Percentiles rank a stretch among this genome's conserved stretches.
Evolutionary conservation across 2,888 invertebrate species (phyloP).

Genomic region (Caradrina clavipalpis): DNA sequence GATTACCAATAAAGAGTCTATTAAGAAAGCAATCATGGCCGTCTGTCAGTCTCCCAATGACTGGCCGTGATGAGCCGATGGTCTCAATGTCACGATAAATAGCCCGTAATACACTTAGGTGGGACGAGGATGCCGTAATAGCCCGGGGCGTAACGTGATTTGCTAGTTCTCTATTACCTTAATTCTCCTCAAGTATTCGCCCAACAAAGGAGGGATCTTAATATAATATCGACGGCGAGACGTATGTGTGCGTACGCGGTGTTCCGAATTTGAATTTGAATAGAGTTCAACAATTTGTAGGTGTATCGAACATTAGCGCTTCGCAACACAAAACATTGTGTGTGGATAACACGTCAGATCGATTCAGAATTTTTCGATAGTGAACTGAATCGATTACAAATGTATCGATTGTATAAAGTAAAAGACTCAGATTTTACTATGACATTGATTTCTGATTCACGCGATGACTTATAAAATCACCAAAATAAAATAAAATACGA

Average conservation of each 20-base stretch:
- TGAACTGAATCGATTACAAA: background rate
- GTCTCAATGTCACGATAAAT: constrained; percentile 86
- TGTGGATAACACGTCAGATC: constrained; percentile 33
- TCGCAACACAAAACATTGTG: constrained; percentile 61
- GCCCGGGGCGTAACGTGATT: constrained; percentile 85
- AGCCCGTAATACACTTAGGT: constrained; percentile 85
- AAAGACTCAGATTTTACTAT: too few species aligned
- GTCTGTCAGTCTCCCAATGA: constrained; percentile 72
- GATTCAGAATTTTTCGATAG: background rate
- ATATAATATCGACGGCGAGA: constrained; percentile 81
- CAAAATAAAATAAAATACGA: too few species aligned
- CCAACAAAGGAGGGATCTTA: constrained; percentile 83
- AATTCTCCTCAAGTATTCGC: constrained; percentile 84
- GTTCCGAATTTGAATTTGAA: constrained; percentile 76
- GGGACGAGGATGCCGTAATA: constrained; percentile 80
- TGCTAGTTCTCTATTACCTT: constrained; percentile 84
- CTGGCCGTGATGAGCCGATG: constrained; percentile 74
- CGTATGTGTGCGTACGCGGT: constrained; percentile 68
- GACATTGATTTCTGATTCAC: too few species aligned
- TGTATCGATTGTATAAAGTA: too few species aligned
- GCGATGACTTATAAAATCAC: too few species aligned
- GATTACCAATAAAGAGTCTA: constrained; percentile 68
- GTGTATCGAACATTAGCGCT: constrained; percentile 57
- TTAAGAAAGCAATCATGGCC: constrained; percentile 70
- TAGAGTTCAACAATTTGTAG: constrained; percentile 58